phyloP scores from a whole-genome alignment of 2,888 invertebrate species.

The Drosophila kuntzei region DNA sequence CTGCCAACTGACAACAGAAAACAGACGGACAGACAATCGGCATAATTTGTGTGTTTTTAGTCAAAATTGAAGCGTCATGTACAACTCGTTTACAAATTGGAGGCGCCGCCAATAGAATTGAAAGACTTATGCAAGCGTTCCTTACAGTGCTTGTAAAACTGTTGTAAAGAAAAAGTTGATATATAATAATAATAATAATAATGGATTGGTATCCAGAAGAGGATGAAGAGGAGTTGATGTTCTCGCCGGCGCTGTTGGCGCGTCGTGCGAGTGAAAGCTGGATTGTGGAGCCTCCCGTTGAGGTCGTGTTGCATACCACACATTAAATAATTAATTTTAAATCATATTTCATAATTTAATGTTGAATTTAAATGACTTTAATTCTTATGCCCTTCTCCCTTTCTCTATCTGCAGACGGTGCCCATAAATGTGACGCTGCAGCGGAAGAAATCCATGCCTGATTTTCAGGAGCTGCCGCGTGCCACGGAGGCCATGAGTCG shows the following conservation, averaged over 20 bases:
- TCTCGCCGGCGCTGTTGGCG: constrained; percentile 94
- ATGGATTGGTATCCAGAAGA: constrained; percentile 93
- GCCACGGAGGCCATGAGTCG: constrained; percentile 94
- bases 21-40: constrained; percentile 14
- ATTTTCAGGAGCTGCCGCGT: constrained; percentile 94
- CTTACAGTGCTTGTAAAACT: constrained; percentile 14
- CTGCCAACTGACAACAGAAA: constrained; percentile 28
- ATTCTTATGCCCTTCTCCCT: constrained; percentile 45
- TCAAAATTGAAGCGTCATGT: constrained; percentile 61
- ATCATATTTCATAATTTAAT: too few relatives aligned
- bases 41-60: constrained; percentile 35
- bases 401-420: constrained; percentile 88
- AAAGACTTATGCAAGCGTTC: constrained; percentile 61
- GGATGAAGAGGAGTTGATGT: constrained; percentile 94
- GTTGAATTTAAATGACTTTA: too few relatives aligned
- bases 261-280: constrained; percentile 95
- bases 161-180: neutral
- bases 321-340: too few relatives aligned
- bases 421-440: constrained; percentile 92
- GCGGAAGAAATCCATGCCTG: constrained; percentile 98
- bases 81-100: constrained; percentile 74
- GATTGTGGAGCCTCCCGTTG: constrained; percentile 94
- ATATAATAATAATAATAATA: too few relatives aligned
- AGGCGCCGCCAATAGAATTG: constrained; percentile 48
- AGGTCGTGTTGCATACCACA: constrained; percentile 87